These are phyloP conservation scores for Phaetusa simplex DNA, from an alignment of 2,113 vertebrate species.

Conservation along the genomic window DNA sequence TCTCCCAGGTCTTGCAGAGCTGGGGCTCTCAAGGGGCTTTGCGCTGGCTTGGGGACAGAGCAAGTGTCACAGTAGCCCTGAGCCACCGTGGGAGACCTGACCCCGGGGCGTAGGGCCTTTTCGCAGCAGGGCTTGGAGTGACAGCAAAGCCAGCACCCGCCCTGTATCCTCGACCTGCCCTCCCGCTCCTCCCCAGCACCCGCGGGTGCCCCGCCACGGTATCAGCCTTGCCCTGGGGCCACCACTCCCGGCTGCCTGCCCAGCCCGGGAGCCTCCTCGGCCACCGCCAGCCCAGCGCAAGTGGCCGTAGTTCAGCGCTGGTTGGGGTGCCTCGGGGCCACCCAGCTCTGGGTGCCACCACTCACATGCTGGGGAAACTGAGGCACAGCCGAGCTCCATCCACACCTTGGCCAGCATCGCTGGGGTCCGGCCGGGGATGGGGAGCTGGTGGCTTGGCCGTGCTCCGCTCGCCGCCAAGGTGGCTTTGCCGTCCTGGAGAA, in stretches of 20 bases:
- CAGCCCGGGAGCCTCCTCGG: background rate
- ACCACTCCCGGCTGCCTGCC: background rate
- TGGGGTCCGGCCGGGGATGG: background rate
- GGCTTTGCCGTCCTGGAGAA: background rate
- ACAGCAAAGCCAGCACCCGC: constrained; percentile 61
- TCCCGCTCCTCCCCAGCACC: background rate
- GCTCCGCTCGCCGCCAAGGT: rapidly evolving
- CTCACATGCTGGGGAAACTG: background rate
- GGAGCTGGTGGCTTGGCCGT: rapidly evolving
- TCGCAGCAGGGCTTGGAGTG: constrained; percentile 69
- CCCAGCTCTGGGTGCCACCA: background rate
- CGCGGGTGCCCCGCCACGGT: background rate
- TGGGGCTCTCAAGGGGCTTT: background rate
- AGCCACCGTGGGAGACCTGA: background rate
- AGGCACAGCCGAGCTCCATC: background rate
- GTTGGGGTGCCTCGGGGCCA: background rate
- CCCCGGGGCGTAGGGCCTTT: background rate
- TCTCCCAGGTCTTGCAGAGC: rapidly evolving
- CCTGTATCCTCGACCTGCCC: background rate
- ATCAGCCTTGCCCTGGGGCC: background rate
- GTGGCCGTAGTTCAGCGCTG: rapidly evolving
- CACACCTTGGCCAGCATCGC: background rate
- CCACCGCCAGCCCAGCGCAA: background rate
- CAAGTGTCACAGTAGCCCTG: background rate
- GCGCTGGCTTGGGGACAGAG: rapidly evolving